A percentile compares a stretch with the other conserved stretches of the same genome.
These are phyloP conservation scores for Psettodes erumei DNA, from an alignment of 2,113 vertebrate genomes.

Conservation along the genomic window DNA sequence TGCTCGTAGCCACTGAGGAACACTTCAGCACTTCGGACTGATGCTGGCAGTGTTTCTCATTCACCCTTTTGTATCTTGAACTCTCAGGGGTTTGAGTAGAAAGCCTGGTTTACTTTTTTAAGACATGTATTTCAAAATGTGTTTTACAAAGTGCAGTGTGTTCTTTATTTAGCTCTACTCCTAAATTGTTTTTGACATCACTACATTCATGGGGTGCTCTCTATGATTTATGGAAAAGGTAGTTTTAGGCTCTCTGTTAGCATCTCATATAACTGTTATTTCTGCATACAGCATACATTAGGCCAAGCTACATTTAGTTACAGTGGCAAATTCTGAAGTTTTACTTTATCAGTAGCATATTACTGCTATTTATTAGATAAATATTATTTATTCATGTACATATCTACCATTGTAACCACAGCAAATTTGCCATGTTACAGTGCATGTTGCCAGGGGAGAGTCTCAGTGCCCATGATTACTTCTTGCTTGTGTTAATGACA, in stretches of 20 bases:
- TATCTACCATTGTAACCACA: conserved; percentile 24
- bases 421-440: conserved; percentile 33
- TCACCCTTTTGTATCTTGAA: not conserved
- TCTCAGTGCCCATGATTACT: conserved; percentile 23
- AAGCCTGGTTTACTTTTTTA: not conserved
- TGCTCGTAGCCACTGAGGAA: not conserved
- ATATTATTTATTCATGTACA: conserved; percentile 1
- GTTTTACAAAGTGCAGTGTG: not conserved
- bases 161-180: not conserved
- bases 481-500: conserved; percentile 72
- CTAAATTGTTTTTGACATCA: not conserved
- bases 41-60: not conserved
- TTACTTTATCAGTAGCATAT: too few relatives aligned
- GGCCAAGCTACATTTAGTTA: too few relatives aligned
- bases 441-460: conserved; percentile 35
- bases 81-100: not conserved
- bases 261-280: not conserved
- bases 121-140: not conserved
- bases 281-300: not conserved
- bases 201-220: not conserved
- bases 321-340: too few relatives aligned
- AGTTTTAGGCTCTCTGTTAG: not conserved
- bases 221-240: not conserved
- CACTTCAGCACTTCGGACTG: not conserved
- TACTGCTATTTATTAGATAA: too few relatives aligned